Base-by-base conservation (phyloP, 2,797 vertebrate genomes). In the Melanogrammus aeglefinus region DNA sequence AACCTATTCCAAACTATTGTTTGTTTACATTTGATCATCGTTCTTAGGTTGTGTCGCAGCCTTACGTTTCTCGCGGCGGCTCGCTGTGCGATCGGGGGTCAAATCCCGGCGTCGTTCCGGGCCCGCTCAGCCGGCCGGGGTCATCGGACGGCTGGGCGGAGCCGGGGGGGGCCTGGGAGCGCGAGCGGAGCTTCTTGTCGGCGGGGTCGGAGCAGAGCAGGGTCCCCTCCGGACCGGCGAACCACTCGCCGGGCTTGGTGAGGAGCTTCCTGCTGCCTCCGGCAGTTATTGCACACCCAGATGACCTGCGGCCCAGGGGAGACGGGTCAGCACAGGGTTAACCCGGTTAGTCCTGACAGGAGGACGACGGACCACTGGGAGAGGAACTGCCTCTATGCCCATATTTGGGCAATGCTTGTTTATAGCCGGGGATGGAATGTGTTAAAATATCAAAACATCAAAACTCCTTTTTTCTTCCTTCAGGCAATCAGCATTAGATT, bases 201-300 rank as follows among this genome's bases (percentile, higher is more conserved):
- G 96, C 98, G 85, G 96, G 79, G 9, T 97, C 93, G 47, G 95
- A 96, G 21, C 96, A 96, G 76, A 96, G 96, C 36, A 93, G 83
- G 0, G 93, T 89, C 82, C 95, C 94, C 9, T 94, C 94, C 2
- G 95, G 94, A 85, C 95, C 94, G 29, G 96, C 96, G 93, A 98
- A 97, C 98, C 97, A 98, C 0, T 96, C 96, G 80, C 96, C 97
- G 0, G 97, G 97, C 91, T 97, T 97, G 74, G 96, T 97, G 86
- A 99, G 92, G 93, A 99, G 97, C 87, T 99, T 99, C 98, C 94
- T 99, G 98, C 86, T 99, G 98, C 93, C 98, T 99, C 90, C 97
- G 96, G 93, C 98, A 99, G 87, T 97, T 95, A 93, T 99, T 99
- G 94, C 98, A 99, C 85, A 99, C 98, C 98, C 98, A 99, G 95